These are phyloP conservation scores for Lycaena phlaeas DNA, from an alignment of 2,888 invertebrate genomes.

Conservation along the genomic window DNA sequence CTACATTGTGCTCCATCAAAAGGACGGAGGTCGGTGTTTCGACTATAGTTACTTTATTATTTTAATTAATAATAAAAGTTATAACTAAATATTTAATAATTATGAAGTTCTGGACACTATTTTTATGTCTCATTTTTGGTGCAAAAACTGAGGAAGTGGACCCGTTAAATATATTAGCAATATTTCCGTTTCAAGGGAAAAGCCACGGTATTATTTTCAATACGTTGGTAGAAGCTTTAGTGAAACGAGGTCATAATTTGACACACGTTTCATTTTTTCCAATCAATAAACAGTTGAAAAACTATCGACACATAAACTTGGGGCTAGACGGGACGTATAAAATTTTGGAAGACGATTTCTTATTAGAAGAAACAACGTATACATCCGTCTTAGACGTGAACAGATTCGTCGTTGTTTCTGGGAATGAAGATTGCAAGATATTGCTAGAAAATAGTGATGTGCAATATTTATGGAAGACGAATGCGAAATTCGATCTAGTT, in stretches of 20 bases:
- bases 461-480: constrained; percentile 38
- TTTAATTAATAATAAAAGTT: not conserved
- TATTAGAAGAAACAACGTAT: not conserved
- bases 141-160: constrained; percentile 11
- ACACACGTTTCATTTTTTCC: constrained; percentile 79
- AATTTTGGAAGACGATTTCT: not conserved
- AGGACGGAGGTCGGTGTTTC: too few relatives aligned
- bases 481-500: constrained; percentile 76
- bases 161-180: constrained; percentile 69
- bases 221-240: constrained; percentile 72
- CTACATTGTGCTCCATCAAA: too few relatives aligned
- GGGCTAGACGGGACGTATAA: constrained; percentile 21
- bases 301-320: constrained; percentile 75
- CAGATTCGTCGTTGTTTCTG: not conserved
- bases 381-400: not conserved
- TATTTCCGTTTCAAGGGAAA: constrained; percentile 77
- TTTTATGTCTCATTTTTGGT: not conserved
- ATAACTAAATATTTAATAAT: not conserved
- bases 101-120: not conserved
- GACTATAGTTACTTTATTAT: not conserved
- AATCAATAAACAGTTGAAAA: constrained; percentile 43
- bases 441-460: constrained; percentile 44
- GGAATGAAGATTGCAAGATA: constrained; percentile 14
- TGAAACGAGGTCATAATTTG: constrained; percentile 75
- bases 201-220: constrained; percentile 79